Percentiles rank a stretch among this genome's conserved stretches.
Conservation (phyloP, 2,888 invertebrate genomes). For the Drosophila hamatofila region DNA sequence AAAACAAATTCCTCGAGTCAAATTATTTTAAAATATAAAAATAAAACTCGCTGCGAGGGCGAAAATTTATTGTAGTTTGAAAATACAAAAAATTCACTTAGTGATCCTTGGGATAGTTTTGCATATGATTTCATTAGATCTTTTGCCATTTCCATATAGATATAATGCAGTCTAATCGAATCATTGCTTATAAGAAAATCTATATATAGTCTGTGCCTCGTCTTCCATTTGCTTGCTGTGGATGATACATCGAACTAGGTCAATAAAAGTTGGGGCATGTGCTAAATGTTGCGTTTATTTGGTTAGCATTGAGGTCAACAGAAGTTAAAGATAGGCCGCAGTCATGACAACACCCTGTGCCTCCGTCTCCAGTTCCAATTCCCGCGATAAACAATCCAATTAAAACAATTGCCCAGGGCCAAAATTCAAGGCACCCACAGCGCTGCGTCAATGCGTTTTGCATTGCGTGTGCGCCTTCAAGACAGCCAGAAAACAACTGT, state of each 20-base stretch:
- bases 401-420: constrained; percentile 73
- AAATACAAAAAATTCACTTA: constrained; percentile 20
- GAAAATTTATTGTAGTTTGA: constrained; percentile 42
- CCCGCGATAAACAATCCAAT: constrained; percentile 72
- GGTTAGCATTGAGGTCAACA: constrained; percentile 60
- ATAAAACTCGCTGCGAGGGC: constrained; percentile 37
- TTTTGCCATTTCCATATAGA: constrained; percentile 35
- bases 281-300: constrained; percentile 57
- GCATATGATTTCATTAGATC: constrained; percentile 40
- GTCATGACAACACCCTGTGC: constrained; percentile 54
- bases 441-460: constrained; percentile 50
- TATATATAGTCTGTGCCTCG: constrained; percentile 3
- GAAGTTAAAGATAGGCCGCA: constrained; percentile 60
- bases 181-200: background rate
- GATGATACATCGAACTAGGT: constrained; percentile 56
- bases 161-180: background rate
- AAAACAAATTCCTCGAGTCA: constrained; percentile 43
- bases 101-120: constrained; percentile 36
- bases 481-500: background rate
- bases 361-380: background rate
- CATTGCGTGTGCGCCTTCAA: constrained; percentile 58
- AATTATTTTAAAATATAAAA: constrained; percentile 37
- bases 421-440: constrained; percentile 34
- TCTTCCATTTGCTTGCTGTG: constrained; percentile 25
- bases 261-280: constrained; percentile 64